A percentile compares a stretch with the other conserved stretches of the same genome.
Conservation (phyloP, 2,888 invertebrate genomes). For the Polymixis flavicincta region DNA sequence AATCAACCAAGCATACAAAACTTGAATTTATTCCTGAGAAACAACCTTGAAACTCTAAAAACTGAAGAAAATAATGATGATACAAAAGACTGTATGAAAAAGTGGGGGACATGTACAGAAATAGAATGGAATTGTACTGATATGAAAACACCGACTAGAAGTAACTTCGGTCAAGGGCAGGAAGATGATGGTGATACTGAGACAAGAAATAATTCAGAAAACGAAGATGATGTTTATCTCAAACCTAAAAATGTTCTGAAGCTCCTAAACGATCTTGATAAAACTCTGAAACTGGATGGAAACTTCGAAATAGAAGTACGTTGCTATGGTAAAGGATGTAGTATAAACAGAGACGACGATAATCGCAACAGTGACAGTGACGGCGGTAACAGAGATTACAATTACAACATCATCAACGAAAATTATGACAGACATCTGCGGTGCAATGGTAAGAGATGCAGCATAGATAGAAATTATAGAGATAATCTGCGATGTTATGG, state of each 20-base stretch:
- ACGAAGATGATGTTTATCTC: neutral
- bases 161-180: neutral
- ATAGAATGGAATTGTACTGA: slow-evolving; percentile 7
- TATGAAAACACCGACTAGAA: neutral
- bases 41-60: neutral
- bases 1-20: slow-evolving; percentile 14
- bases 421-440: slow-evolving; percentile 20
- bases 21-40: slow-evolving; percentile 28
- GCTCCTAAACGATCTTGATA: slow-evolving; percentile 22
- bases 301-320: neutral
- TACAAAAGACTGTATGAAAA: slow-evolving; percentile 4
- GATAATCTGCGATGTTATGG: slow-evolving; percentile 17
- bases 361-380: neutral
- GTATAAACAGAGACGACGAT: neutral
- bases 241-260: slow-evolving; percentile 8
- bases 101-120: slow-evolving; percentile 9
- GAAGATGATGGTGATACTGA: neutral
- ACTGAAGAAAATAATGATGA: neutral
- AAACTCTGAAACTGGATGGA: neutral
- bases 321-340: slow-evolving; percentile 8
- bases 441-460: slow-evolving; percentile 25
- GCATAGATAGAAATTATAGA: neutral
- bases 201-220: neutral
- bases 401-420: slow-evolving; percentile 18
- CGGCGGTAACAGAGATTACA: slow-evolving; percentile 22